Conservation (phyloP, 2,888 invertebrate species). For the Nemotelus nigrinus region DNA sequence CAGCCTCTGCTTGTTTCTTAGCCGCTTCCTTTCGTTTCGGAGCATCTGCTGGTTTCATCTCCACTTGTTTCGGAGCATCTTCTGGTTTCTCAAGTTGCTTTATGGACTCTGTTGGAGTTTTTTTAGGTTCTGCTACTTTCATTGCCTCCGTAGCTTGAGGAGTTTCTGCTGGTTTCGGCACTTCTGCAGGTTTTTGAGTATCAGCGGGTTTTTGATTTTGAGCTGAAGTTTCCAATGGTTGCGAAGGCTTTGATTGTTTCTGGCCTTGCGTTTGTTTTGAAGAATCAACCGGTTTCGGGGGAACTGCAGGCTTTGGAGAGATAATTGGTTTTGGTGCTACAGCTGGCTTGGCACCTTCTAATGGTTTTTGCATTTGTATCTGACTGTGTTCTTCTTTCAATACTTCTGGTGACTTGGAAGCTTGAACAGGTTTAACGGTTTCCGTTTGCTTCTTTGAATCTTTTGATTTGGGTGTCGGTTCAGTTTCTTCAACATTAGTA, state of each 20-base stretch:
- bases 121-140: slow-evolving; percentile 59
- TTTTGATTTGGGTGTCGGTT: slow-evolving; percentile 65
- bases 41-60: slow-evolving; percentile 41
- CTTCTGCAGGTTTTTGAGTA: slow-evolving; percentile 23
- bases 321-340: slow-evolving; percentile 58
- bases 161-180: slow-evolving; percentile 82
- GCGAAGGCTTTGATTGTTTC: slow-evolving; percentile 77
- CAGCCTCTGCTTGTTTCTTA: slow-evolving; percentile 56
- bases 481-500: slow-evolving; percentile 67
- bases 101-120: slow-evolving; percentile 57
- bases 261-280: slow-evolving; percentile 85
- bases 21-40: slow-evolving; percentile 77
- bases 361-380: slow-evolving; percentile 58
- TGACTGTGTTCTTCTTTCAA: too few relatives aligned
- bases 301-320: slow-evolving; percentile 31
- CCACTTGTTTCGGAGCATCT: slow-evolving; percentile 79
- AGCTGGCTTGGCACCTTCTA: slow-evolving; percentile 66
- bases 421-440: slow-evolving; percentile 67
- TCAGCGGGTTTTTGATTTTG: slow-evolving; percentile 12
- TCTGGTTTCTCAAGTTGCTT: slow-evolving; percentile 77
- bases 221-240: slow-evolving; percentile 73
- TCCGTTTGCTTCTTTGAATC: slow-evolving; percentile 53
- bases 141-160: slow-evolving; percentile 80
- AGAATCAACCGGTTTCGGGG: slow-evolving; percentile 17
- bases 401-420: slow-evolving; percentile 58